Evolutionary conservation across 2,113 vertebrate genomes (phyloP), one percentile per base, ranked within the genome.

Genomic region (Mystacornis crossleyi): DNA sequence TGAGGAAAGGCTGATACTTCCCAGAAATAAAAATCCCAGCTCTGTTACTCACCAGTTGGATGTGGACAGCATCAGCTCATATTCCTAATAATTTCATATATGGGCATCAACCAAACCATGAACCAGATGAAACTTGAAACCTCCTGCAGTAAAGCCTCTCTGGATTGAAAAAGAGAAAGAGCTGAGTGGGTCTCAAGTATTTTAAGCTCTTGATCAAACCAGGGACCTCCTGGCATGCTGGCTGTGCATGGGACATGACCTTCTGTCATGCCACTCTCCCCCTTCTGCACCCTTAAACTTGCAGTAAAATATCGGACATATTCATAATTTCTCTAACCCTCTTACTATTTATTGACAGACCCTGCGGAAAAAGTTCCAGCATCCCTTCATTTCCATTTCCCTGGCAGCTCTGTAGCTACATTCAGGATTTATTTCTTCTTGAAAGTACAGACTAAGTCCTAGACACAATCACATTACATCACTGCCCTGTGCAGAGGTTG

Each of bases 391-490:
- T 93, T 81, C 82, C 36, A 42, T 83, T 83, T 54, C 69, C 38
- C 47, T 62, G 82, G 82, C 82, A 89, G 86, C 38, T 61, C 79
- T 89, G 80, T 64, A 83, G 67, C 47, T 69, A 74, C 24, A 42
- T 18, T 81, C 72, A 83, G 60, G 67, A 95, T 96, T 92, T 92
- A 93, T 95, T 92, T 80, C 89, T 85, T 88, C 81, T 91, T 94
- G 72, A 89, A 92, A 91, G 43, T 21, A 84, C 20, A 71, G 85
- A 34, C 48, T 40, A 75, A 94, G 43, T 71, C 72, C 72, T 84
- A 78, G 91, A 67, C 54, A 71, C 10, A 51, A 67, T 67, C 69
- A 80, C 81, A 81, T 42, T 40, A 64, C 29, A 89, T 73, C 75
- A 81, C 40, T 7, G 12, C 60, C 66, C 69, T 2, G 24, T 21